Percentiles rank a stretch among this genome's conserved stretches.
phyloP scores from a whole-genome alignment of 2,797 vertebrate species.

The Myotis daubentonii region DNA sequence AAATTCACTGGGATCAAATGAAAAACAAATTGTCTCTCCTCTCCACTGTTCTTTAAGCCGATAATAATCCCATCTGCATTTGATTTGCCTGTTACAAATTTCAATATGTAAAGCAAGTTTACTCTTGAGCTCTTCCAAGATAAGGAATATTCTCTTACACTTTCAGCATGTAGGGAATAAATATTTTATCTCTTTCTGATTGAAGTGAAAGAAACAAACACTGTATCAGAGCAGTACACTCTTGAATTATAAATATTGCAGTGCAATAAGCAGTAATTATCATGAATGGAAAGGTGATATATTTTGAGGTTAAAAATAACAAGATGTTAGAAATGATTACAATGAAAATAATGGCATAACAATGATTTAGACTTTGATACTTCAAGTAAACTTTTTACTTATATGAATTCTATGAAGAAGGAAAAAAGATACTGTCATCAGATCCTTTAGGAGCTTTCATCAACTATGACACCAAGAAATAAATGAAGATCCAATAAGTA shows the following conservation, averaged over 20 bases:
- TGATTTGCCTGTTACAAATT: slow-evolving; percentile 63
- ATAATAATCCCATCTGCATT: slow-evolving; percentile 75
- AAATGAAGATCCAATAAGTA: background rate
- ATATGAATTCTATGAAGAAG: background rate
- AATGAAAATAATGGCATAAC: slow-evolving; percentile 7
- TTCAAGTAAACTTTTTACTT: background rate
- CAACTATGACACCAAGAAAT: background rate
- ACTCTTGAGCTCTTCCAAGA: slow-evolving; percentile 70
- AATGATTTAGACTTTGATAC: background rate
- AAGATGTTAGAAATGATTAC: slow-evolving; percentile 44
- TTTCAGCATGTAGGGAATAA: slow-evolving; percentile 70
- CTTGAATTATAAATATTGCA: slow-evolving; percentile 8
- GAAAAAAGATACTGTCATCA: background rate
- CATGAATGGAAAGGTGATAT: background rate
- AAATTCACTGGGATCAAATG: slow-evolving; percentile 76
- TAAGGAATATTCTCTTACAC: slow-evolving; percentile 73
- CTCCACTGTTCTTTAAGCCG: slow-evolving; percentile 35
- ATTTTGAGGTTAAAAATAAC: background rate
- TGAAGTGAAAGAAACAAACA: slow-evolving; percentile 56
- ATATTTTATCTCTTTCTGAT: slow-evolving; percentile 68
- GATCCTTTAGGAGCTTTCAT: background rate
- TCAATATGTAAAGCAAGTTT: slow-evolving; percentile 70
- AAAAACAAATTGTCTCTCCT: slow-evolving; percentile 61
- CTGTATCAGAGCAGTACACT: background rate
- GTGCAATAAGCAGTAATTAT: background rate